Percentiles rank a stretch among this genome's conserved stretches.
Conservation (phyloP, 1,140 invertebrate species). For the Drosophila insularis region DNA sequence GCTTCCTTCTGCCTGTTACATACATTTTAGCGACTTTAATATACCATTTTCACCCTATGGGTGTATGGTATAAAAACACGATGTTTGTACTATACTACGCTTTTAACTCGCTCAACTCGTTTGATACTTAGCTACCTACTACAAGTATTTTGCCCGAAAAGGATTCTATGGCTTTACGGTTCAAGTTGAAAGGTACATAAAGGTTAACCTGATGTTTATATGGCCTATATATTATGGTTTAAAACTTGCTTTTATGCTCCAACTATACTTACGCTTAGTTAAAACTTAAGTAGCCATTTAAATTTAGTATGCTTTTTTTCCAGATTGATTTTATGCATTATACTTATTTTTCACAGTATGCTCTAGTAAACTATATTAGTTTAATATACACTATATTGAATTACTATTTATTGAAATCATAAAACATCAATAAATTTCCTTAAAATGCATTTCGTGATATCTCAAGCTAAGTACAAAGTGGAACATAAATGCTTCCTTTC, state of each 20-base stretch:
- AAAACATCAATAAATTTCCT: no score
- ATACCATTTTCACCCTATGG: no score
- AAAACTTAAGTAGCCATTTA: slow-evolving; percentile 48
- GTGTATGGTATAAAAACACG: no score
- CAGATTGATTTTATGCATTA: slow-evolving; percentile 24
- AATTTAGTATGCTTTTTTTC: slow-evolving; percentile 23
- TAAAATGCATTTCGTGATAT: no score
- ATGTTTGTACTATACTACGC: slow-evolving; percentile 34
- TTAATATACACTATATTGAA: background rate
- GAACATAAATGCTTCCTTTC: no score
- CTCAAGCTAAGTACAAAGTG: no score
- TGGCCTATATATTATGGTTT: slow-evolving; percentile 48
- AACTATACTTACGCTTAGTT: slow-evolving; percentile 54
- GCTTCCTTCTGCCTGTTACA: no score
- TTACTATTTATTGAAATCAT: no score
- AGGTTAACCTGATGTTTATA: slow-evolving; percentile 60
- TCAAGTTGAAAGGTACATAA: slow-evolving; percentile 57
- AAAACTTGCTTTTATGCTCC: slow-evolving; percentile 32
- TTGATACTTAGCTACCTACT: slow-evolving; percentile 9
- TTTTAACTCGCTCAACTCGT: background rate
- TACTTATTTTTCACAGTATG: background rate
- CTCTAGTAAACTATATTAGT: background rate
- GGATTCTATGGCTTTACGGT: slow-evolving; percentile 43
- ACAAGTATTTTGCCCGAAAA: slow-evolving; percentile 11
- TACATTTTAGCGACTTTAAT: no score